Evolutionary conservation across 1,140 invertebrate genomes (phyloP).

Genomic region (Cotesia glomerata): DNA sequence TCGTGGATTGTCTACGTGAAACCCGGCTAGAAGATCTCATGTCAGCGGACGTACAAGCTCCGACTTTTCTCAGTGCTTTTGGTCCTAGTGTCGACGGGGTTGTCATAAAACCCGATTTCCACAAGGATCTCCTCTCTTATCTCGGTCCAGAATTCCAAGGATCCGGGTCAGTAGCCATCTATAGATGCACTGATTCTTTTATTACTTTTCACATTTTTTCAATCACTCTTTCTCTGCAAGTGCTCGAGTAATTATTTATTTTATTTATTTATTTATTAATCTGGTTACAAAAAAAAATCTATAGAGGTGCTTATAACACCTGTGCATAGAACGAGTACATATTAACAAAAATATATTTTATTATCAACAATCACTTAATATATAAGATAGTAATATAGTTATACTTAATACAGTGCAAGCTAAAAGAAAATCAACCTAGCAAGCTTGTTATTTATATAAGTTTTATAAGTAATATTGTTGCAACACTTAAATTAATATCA

Average conservation of each 20-base stretch:
- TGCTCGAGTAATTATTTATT: background rate
- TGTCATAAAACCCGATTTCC: constrained; percentile 81
- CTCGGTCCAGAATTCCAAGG: constrained; percentile 74
- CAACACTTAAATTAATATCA: too few species aligned
- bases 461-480: too few species aligned
- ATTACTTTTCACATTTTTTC: background rate
- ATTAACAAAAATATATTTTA: too few species aligned
- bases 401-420: too few species aligned
- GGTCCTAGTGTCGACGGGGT: constrained; percentile 87
- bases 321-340: too few species aligned
- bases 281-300: too few species aligned
- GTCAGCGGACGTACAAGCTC: constrained; percentile 77
- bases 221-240: background rate
- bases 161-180: constrained; percentile 60
- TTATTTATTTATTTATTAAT: too few species aligned
- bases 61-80: constrained; percentile 84
- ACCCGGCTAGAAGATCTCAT: constrained; percentile 79
- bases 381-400: too few species aligned
- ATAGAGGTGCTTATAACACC: too few species aligned
- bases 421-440: too few species aligned
- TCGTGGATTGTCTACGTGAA: constrained; percentile 82
- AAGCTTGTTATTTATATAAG: too few species aligned
- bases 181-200: background rate
- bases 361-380: too few species aligned
- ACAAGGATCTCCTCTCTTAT: constrained; percentile 75